A percentile compares a stretch with the other conserved stretches of the same genome.
Evolutionary conservation across 2,113 vertebrate genomes (phyloP).

Genomic region (Microtus ochrogaster): DNA sequence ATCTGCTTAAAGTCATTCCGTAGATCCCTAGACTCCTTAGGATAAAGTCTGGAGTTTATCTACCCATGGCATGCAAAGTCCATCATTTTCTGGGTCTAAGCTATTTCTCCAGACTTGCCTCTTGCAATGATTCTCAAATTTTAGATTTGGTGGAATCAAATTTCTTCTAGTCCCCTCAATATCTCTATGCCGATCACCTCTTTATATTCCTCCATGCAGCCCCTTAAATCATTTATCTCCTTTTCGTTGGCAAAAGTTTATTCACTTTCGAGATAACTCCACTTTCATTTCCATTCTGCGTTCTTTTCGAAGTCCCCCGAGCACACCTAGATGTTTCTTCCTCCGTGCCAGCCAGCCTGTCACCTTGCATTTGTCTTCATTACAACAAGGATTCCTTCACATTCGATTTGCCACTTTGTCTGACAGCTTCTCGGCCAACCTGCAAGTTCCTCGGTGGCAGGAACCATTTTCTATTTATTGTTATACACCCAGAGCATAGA

Average conservation of each 20-base stretch:
- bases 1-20: slow-evolving; percentile 24
- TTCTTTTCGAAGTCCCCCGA: slow-evolving; percentile 29
- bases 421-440: neutral
- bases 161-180: neutral
- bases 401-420: slow-evolving; percentile 46
- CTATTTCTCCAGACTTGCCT: neutral
- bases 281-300: slow-evolving; percentile 34
- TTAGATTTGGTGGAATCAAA: slow-evolving; percentile 16
- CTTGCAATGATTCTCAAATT: neutral
- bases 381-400: slow-evolving; percentile 59
- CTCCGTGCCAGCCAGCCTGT: neutral
- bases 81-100: neutral
- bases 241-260: slow-evolving; percentile 55
- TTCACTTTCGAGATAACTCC: slow-evolving; percentile 36
- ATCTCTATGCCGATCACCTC: neutral
- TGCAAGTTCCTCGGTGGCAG: slow-evolving; percentile 9
- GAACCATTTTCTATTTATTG: slow-evolving; percentile 49
- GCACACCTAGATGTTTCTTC: slow-evolving; percentile 28
- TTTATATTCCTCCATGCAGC: neutral
- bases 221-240: neutral
- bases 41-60: slow-evolving; percentile 1
- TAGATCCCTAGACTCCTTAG: neutral
- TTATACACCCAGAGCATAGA: neutral
- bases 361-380: slow-evolving; percentile 51
- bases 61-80: neutral